phyloP scores from a whole-genome alignment of 2,797 vertebrate species.

The Meda fulgida region DNA sequence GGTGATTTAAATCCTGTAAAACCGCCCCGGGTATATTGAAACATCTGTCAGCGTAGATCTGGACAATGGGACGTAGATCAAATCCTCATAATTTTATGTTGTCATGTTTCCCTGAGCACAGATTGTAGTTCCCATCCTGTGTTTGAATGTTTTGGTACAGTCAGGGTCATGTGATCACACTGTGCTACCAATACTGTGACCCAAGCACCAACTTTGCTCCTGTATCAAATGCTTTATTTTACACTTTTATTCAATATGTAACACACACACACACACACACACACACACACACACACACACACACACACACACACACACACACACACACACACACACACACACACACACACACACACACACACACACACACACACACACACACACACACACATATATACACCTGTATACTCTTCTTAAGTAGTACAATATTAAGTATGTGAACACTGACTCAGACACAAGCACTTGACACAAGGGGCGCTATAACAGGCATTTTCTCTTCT shows the following conservation, averaged over 20 bases:
- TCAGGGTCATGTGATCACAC: slow-evolving; percentile 3
- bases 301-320: too few species aligned
- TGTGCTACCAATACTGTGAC: not conserved
- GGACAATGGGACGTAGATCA: slow-evolving; percentile 31
- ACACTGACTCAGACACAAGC: not conserved
- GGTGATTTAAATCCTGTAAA: slow-evolving; percentile 38
- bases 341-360: too few species aligned
- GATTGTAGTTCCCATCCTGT: not conserved
- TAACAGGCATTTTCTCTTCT: not conserved
- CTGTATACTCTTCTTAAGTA: not conserved
- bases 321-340: too few species aligned
- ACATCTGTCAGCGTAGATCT: slow-evolving; percentile 29
- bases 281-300: too few species aligned
- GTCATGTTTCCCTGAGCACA: slow-evolving; percentile 21
- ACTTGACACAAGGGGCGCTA: not conserved
- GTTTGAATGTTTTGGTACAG: slow-evolving; percentile 14
- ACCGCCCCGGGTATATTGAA: slow-evolving; percentile 1
- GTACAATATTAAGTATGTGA: not conserved
- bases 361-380: too few species aligned
- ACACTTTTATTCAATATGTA: not conserved
- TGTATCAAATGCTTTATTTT: not conserved
- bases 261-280: too few species aligned
- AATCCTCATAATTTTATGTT: slow-evolving; percentile 14
- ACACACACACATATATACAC: too few species aligned
- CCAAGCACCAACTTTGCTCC: not conserved